Evolutionary conservation across 2,797 vertebrate species (phyloP).

Genomic region (Cirrhinus mrigala): DNA sequence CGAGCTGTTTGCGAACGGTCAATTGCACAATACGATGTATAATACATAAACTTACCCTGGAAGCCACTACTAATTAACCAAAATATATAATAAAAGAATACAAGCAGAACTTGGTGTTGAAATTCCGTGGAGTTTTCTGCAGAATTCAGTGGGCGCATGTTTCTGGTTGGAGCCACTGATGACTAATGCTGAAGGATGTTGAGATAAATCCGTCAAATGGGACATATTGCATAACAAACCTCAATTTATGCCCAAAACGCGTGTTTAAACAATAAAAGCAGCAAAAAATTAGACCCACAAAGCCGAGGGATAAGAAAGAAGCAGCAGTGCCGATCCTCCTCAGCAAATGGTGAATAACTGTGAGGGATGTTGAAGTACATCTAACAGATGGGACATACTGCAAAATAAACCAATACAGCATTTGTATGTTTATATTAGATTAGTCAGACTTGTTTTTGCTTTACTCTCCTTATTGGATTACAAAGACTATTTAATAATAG

Average conservation of each 20-base stretch:
- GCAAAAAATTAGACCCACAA: background rate
- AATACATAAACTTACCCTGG: background rate
- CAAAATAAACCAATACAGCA: background rate
- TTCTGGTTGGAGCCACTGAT: background rate
- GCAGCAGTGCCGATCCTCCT: background rate
- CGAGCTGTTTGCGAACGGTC: too few relatives aligned
- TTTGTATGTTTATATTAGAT: constrained; percentile 16
- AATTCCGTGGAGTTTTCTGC: background rate
- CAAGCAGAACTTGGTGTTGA: background rate
- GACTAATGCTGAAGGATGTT: constrained; percentile 17
- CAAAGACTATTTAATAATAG: background rate
- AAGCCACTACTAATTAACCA: background rate
- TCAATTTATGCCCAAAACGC: background rate
- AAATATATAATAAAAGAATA: background rate
- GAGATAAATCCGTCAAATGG: constrained; percentile 11
- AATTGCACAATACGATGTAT: background rate
- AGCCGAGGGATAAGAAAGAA: background rate
- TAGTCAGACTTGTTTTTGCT: background rate
- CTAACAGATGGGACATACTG: constrained; percentile 1
- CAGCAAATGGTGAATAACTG: constrained; percentile 9
- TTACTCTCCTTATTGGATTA: background rate
- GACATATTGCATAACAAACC: constrained; percentile 12
- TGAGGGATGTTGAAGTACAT: constrained; percentile 9
- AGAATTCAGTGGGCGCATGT: background rate
- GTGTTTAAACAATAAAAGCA: background rate